Evolutionary conservation across 2,113 vertebrate species (phyloP), one percentile per base, ranked within the genome.

Genomic region (Lepidothrix coronata): DNA sequence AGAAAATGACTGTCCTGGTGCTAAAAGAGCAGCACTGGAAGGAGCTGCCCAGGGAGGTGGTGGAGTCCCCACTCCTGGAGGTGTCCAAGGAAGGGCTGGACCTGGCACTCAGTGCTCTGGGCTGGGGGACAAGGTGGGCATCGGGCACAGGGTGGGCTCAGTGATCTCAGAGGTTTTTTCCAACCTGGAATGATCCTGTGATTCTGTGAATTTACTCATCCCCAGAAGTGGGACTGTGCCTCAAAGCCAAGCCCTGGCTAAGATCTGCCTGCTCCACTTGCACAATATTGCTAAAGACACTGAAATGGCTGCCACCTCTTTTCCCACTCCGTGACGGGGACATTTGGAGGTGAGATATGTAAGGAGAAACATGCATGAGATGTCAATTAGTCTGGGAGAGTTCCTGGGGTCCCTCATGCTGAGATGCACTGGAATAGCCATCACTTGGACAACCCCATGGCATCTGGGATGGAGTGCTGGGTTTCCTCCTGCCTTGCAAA

Each of bases 301-400:
- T 43, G n/a, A 37, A 0, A 6, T 1, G 1, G 66, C 57, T 33
- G 31, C 24, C 49, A n/a, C 49, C 54, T 48, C 71, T 51, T 27
- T 88, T 19, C 58, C 16, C 35, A 28, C 2, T 12, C 15, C 1
- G 3, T 15, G 52, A 44, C 2, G 20, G 65, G 14, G 46, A 43
- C 39, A 25, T 17, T 12, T 16, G 74, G 44, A 46, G 33, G 5
- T 72, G 39, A 48, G 48, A 44, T 44, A 35, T 5, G 2, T 66
- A 58, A 57, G 41, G 31, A 87, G 28, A 67, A 24, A 33, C 0
- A 2, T 12, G 39, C 3, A n/a, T 21, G 25, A 85, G n/a, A 54
- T 8, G 8, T 10, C 11, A 30, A 5, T 55, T 4, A n/a, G 17
- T 6, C 44, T 27, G 0, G 15, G 54, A 54, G n/a, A 20, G 48